Percentiles rank a stretch among this genome's conserved stretches.
Evolutionary conservation across 2,888 invertebrate species (phyloP).

Genomic region (Mythimna loreyi): DNA sequence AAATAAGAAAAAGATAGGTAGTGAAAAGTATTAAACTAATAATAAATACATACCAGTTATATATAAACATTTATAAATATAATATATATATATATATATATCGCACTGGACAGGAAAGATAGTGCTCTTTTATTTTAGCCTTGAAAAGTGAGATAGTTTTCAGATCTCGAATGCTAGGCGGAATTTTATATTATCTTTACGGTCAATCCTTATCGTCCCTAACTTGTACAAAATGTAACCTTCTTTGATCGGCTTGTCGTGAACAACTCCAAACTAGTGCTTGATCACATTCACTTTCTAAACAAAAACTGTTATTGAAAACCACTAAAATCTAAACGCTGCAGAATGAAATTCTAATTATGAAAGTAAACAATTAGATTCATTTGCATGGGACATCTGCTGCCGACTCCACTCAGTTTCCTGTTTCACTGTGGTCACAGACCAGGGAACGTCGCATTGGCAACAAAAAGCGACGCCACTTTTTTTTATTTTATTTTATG

Average conservation of each 20-base stretch:
- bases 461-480: not conserved
- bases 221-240: no score
- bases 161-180: no score
- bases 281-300: not conserved
- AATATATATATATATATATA: no score
- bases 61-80: no score
- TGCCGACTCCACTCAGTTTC: not conserved
- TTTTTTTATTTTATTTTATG: not conserved
- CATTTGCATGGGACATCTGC: conserved; percentile 32
- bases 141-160: no score
- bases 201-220: no score
- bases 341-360: conserved; percentile 28
- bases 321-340: not conserved
- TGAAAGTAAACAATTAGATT: conserved; percentile 33
- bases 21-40: no score
- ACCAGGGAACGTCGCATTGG: not conserved
- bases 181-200: no score
- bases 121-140: no score
- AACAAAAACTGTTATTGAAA: not conserved
- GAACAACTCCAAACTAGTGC: not conserved
- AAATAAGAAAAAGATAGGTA: no score
- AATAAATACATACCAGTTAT: no score
- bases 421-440: conserved; percentile 5
- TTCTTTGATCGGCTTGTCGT: not conserved
- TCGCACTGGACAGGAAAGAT: no score